Evolutionary conservation across 2,888 invertebrate species (phyloP).

Genomic region (Scelioninae gen. 1): DNA sequence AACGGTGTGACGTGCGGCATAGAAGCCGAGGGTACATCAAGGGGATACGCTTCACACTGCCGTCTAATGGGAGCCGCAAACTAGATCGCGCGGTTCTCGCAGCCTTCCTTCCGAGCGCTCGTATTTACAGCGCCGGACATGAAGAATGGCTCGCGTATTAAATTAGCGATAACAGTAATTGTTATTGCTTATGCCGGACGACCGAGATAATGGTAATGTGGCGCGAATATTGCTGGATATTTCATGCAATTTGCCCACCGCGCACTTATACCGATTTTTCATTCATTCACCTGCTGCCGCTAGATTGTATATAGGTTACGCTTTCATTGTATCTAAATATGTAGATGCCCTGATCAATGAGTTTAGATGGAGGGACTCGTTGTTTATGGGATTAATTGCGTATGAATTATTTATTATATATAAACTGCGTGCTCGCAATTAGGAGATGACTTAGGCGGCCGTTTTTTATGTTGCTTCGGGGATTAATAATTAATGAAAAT

Average conservation of each 20-base stretch:
- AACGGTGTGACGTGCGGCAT: constrained; percentile 49
- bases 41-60: constrained; percentile 80
- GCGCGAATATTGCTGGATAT: constrained; percentile 69
- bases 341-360: constrained; percentile 40
- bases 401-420: constrained; percentile 51
- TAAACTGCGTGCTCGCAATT: constrained; percentile 16
- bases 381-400: constrained; percentile 40
- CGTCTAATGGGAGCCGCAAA: constrained; percentile 79
- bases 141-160: constrained; percentile 80
- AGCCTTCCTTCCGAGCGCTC: constrained; percentile 68
- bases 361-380: constrained; percentile 22
- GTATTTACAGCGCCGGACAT: constrained; percentile 78
- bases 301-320: too few species aligned
- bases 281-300: constrained; percentile 61
- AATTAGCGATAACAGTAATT: constrained; percentile 77
- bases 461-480: constrained; percentile 16
- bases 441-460: constrained; percentile 20
- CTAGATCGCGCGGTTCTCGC: constrained; percentile 76
- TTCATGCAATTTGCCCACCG: constrained; percentile 71
- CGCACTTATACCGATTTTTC: constrained; percentile 49
- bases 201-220: constrained; percentile 73
- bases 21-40: constrained; percentile 72
- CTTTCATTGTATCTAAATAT: too few species aligned
- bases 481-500: constrained; percentile 45
- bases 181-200: constrained; percentile 80